Base-by-base conservation (phyloP, 2,797 vertebrate genomes). In the Hyperoplus lanceolatus region DNA sequence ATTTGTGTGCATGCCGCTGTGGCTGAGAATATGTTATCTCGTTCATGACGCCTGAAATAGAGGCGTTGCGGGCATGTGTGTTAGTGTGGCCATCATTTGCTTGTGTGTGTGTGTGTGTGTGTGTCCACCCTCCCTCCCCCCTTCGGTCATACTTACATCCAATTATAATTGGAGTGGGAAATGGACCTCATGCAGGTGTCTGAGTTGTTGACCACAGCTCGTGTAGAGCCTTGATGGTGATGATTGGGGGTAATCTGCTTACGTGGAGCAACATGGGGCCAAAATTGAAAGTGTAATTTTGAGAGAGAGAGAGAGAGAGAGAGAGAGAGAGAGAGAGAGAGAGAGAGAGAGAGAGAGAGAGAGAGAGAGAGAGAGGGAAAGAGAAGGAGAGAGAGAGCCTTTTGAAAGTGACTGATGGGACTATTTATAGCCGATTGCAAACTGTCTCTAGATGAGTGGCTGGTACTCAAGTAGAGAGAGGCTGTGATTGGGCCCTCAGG, bases 181-280 rank as follows among this genome's bases (percentile, higher is more conserved):
- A 46, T 36, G 39, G 72, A 73, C 12, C 51, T 43, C 48, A 21
- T 38, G 66, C 84, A 86, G 82, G 84, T 85, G 89, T 72, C 16
- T 78, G 69, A 12, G 68, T 80, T 85, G 86, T 90, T 87, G 78
- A 86, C 78, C 77, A 1, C 69, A 51, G 77, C 50, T 46, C 65
- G 77, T 75, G 73, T 48, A 73, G 76, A 81, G 69, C 54, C 60
- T 75, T 64, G 86, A 84, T 92, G 80, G 81, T 88, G 76, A 86
- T 88, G 79, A 90, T 83, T 87, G 74, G 72, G 81, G 69, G 43
- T 87, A 88, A 92, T 90, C 74, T 85, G 76, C 81, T 83, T 66
- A 77, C 75, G 2, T 76, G 65, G 69, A 79, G 79, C 80, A 70
- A 70, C 82, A 57, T 54, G 79, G 67, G 79, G 77, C 70, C 67